Conservation (phyloP, 1,140 invertebrate species). For the Caligus rogercresseyi region DNA sequence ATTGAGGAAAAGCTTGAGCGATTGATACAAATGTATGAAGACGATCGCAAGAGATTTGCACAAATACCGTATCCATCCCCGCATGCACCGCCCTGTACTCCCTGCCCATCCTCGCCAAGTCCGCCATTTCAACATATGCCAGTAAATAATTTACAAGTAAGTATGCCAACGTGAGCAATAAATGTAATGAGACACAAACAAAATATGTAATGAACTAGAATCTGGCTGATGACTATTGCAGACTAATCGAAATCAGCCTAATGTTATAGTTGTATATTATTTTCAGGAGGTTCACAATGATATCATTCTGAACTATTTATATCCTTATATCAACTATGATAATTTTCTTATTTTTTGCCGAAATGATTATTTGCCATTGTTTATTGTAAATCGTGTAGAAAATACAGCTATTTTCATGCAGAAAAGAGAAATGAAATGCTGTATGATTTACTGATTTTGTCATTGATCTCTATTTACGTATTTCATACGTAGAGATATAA, state of each 20-base stretch:
- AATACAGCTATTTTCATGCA: too few species aligned
- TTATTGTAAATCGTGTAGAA: too few species aligned
- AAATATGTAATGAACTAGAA: not conserved
- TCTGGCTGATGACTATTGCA: not conserved
- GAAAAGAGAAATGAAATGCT: too few species aligned
- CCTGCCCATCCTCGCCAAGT: constrained; percentile 16
- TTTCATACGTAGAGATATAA: too few species aligned
- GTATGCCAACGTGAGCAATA: not conserved
- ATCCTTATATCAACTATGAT: too few species aligned
- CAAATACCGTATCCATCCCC: constrained; percentile 29
- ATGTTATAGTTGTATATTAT: not conserved
- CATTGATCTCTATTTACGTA: too few species aligned
- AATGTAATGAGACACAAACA: not conserved
- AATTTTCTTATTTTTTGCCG: too few species aligned
- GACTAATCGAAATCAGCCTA: not conserved
- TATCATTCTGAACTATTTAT: too few species aligned
- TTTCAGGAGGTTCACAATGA: not conserved
- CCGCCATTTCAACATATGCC: constrained; percentile 2
- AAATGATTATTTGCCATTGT: too few species aligned
- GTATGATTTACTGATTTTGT: too few species aligned
- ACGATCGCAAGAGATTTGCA: constrained; percentile 52
- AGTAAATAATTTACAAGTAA: constrained; percentile 7
- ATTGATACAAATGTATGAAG: constrained; percentile 76
- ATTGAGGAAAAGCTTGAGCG: constrained; percentile 82
- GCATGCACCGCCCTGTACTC: constrained; percentile 24